Percentiles rank a stretch among this genome's conserved stretches.
Conservation (phyloP, 1,140 invertebrate species). For the Magallana angulata region DNA sequence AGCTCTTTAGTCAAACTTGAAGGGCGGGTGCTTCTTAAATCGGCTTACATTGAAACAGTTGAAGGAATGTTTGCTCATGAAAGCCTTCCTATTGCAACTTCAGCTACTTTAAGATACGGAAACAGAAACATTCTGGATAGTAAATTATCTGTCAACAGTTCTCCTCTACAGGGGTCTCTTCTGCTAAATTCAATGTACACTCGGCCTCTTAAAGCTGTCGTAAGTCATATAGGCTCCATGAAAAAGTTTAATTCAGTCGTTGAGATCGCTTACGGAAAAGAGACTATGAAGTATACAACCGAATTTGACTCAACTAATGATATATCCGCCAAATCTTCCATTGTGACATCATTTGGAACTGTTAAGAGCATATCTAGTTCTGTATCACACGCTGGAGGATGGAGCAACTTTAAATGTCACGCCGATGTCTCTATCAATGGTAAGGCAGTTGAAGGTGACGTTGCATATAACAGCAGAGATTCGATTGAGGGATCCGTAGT, state of each 20-base stretch:
- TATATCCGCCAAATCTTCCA: neutral
- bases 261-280: slow-evolving; percentile 32
- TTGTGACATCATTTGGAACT: slow-evolving; percentile 31
- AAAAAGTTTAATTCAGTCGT: slow-evolving; percentile 31
- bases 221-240: slow-evolving; percentile 19
- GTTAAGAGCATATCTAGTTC: neutral
- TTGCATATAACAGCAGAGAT: neutral
- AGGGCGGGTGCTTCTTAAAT: slow-evolving; percentile 39
- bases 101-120: slow-evolving; percentile 33
- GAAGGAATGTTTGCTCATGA: slow-evolving; percentile 38
- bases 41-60: slow-evolving; percentile 41
- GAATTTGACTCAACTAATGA: slow-evolving; percentile 43
- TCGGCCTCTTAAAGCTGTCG: neutral
- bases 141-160: neutral
- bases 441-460: slow-evolving; percentile 40
- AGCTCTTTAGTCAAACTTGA: slow-evolving; percentile 46
- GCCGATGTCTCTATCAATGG: slow-evolving; percentile 40
- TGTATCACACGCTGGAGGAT: slow-evolving; percentile 9
- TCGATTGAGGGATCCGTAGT: neutral
- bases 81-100: neutral
- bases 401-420: slow-evolving; percentile 35
- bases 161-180: neutral
- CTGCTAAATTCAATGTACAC: slow-evolving; percentile 3
- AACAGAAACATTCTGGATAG: slow-evolving; percentile 26
- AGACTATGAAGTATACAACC: neutral